Conservation (phyloP, 23 tunicate species). For the Phallusia fumigata region DNA sequence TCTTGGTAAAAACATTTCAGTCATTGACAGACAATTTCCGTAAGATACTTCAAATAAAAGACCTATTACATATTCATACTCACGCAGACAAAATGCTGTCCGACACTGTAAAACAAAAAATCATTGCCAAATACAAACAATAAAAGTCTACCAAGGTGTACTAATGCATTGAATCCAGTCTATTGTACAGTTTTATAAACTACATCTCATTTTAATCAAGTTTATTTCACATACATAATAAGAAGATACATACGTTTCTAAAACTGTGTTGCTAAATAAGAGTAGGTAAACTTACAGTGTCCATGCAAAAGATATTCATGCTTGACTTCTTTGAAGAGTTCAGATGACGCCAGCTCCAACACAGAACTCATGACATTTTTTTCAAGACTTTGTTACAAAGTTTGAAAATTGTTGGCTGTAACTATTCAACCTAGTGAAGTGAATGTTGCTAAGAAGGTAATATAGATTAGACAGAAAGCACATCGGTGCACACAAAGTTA, state of each 20-base stretch:
- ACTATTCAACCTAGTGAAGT: too few relatives aligned
- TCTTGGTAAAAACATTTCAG: background rate
- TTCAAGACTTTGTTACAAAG: too few relatives aligned
- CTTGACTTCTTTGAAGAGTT: constrained; percentile 50
- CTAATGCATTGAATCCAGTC: background rate
- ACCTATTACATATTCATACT: too few relatives aligned
- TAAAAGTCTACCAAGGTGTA: background rate
- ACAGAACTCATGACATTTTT: too few relatives aligned
- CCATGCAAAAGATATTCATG: constrained; percentile 37
- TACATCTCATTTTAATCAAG: background rate
- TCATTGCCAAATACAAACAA: background rate
- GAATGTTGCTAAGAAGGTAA: too few relatives aligned
- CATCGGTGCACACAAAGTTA: too few relatives aligned
- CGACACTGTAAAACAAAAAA: constrained; percentile 52
- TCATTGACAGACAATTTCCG: background rate
- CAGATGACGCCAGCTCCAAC: too few relatives aligned
- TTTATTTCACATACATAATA: background rate
- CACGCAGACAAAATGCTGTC: constrained; percentile 71
- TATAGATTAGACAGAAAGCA: too few relatives aligned
- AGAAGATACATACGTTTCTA: background rate
- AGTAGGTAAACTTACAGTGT: constrained; percentile 28
- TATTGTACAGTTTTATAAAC: background rate
- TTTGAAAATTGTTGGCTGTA: too few relatives aligned
- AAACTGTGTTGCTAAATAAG: too few relatives aligned
- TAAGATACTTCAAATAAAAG: too few relatives aligned